These are phyloP conservation scores for Poeciliopsis occidentalis DNA, from an alignment of 2,113 vertebrate genomes.

Conservation along the genomic window DNA sequence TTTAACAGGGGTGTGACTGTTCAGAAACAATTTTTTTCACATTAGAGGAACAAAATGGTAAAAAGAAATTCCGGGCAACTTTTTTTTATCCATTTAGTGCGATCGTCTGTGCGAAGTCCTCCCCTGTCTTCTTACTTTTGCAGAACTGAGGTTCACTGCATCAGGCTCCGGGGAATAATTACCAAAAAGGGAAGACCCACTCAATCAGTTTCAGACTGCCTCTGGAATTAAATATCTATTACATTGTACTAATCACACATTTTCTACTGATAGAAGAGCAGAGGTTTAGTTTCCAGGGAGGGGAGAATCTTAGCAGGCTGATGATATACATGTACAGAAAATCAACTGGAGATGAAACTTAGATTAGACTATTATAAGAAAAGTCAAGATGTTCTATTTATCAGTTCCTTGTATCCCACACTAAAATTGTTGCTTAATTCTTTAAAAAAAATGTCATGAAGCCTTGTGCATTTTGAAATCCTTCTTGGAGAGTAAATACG, in stretches of 20 bases:
- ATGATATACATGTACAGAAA: not conserved
- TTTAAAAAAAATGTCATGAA: not conserved
- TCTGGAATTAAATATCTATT: slow-evolving; percentile 7
- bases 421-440: not conserved
- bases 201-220: slow-evolving; percentile 24
- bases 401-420: not conserved
- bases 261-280: not conserved
- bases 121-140: not conserved
- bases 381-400: not conserved
- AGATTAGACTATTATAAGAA: not conserved
- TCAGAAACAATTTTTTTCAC: not conserved
- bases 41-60: not conserved
- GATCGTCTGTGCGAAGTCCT: not conserved
- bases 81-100: slow-evolving; percentile 12
- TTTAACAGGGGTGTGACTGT: not conserved
- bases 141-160: slow-evolving; percentile 22
- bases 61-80: not conserved
- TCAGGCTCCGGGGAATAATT: slow-evolving; percentile 25
- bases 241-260: slow-evolving; percentile 20
- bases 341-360: not conserved
- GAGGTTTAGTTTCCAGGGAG: not conserved
- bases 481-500: not conserved
- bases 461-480: not conserved
- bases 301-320: not conserved
- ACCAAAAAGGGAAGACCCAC: slow-evolving; percentile 17